A percentile compares a stretch with the other conserved stretches of the same genome.
These are phyloP conservation scores for Acanthopleura granulata DNA, from an alignment of 2,888 invertebrate genomes.

Conservation along the genomic window DNA sequence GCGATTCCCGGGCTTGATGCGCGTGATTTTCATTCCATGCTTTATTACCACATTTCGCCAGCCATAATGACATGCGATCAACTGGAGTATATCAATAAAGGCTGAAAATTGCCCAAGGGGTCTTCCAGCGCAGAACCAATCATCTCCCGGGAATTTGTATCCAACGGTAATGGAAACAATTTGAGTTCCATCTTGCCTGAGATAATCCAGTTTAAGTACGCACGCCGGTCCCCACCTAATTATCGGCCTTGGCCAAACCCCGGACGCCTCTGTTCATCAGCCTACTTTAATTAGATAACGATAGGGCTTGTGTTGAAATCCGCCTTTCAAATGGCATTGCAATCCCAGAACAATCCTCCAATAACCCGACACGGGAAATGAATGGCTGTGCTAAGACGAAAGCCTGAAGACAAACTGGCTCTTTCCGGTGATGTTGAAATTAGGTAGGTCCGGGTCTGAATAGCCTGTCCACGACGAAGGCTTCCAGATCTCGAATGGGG, in stretches of 20 bases:
- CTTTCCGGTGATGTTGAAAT: no score
- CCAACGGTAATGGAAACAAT: slow-evolving; percentile 17
- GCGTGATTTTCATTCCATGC: neutral
- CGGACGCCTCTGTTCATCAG: neutral
- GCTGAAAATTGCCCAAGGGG: neutral
- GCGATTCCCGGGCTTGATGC: no score
- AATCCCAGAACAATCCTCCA: neutral
- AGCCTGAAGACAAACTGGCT: no score
- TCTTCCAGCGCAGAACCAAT: neutral
- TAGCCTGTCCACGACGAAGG: no score
- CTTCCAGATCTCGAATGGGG: no score
- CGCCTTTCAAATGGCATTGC: neutral
- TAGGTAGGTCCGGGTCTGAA: no score
- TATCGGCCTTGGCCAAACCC: neutral
- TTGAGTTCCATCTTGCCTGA: neutral
- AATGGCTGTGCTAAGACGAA: neutral
- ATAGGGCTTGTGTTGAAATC: slow-evolving; percentile 1
- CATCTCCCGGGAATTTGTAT: neutral
- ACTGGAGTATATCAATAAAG: slow-evolving; percentile 9
- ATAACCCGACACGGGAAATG: slow-evolving; percentile 2
- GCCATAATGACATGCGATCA: slow-evolving; percentile 10
- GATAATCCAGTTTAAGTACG: slow-evolving; percentile 15
- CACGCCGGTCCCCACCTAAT: neutral
- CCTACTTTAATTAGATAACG: neutral
- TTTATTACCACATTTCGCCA: neutral